Evolutionary conservation across 37 sponge, comb jelly and placozoan species (phyloP).

Genomic region (Chondrosia reniformis): DNA sequence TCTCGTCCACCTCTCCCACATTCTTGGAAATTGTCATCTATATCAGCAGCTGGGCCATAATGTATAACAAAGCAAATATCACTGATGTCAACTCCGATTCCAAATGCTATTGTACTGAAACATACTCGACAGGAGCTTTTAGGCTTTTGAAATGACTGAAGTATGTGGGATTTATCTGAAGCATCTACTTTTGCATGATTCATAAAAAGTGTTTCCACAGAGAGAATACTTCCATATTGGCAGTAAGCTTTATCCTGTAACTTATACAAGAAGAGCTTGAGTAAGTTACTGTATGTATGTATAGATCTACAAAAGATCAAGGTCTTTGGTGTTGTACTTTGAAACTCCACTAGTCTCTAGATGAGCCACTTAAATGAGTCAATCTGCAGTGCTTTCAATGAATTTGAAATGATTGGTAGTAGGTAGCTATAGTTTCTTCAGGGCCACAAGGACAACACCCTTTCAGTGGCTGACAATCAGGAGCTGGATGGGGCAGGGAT

Average conservation of each 20-base stretch:
- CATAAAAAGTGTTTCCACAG: neutral
- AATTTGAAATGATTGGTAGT: too few relatives aligned
- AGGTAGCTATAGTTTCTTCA: too few relatives aligned
- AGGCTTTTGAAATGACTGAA: conserved; percentile 1
- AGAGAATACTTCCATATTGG: neutral
- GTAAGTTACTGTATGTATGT: conserved; percentile 1
- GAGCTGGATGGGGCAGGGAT: too few relatives aligned
- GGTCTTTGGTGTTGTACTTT: neutral
- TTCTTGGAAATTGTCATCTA: conserved; percentile 25
- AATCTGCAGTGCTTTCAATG: too few relatives aligned
- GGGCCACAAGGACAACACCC: too few relatives aligned
- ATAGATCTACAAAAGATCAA: conserved; percentile 12
- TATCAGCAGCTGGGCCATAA: conserved; percentile 11
- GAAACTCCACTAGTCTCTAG: neutral
- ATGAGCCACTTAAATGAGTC: conserved; percentile 6
- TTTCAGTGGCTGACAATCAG: too few relatives aligned
- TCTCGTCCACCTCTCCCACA: conserved; percentile 6
- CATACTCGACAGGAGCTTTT: neutral
- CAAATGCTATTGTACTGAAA: conserved; percentile 13
- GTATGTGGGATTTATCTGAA: neutral
- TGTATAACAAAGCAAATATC: conserved; percentile 8
- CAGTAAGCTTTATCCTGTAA: neutral
- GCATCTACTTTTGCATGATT: conserved; percentile 7
- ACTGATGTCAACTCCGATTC: conserved; percentile 15
- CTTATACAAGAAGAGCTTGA: conserved; percentile 6